Percentiles rank a stretch among this genome's conserved stretches.
Evolutionary conservation across 2,888 invertebrate genomes (phyloP).

Genomic region (Malthinus seriepunctatus): DNA sequence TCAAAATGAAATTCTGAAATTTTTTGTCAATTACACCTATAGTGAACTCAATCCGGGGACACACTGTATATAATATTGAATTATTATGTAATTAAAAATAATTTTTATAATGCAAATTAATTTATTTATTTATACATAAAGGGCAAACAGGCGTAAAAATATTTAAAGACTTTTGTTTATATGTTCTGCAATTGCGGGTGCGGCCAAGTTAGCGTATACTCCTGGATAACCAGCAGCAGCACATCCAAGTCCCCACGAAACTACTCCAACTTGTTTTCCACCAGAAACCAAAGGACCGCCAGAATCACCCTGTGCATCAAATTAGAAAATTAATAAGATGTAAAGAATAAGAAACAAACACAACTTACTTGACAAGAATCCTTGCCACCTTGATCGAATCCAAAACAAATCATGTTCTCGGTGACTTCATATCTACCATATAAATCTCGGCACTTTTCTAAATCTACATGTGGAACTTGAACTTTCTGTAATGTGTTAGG

Average conservation of each 20-base stretch:
- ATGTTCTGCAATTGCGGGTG: neutral
- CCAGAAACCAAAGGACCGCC: constrained; percentile 6
- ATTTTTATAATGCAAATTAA: too few relatives aligned
- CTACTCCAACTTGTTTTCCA: neutral
- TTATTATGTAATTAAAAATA: too few relatives aligned
- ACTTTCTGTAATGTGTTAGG: neutral
- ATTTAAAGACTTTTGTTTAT: neutral
- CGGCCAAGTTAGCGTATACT: neutral
- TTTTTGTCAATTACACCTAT: too few relatives aligned
- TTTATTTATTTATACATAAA: too few relatives aligned
- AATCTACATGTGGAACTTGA: neutral
- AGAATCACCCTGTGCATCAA: constrained; percentile 4
- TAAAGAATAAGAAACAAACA: neutral
- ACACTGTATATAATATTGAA: too few relatives aligned
- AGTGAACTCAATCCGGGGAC: too few relatives aligned
- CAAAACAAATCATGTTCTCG: constrained; percentile 9
- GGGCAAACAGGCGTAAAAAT: too few relatives aligned
- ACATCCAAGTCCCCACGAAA: constrained; percentile 11
- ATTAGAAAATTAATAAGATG: neutral
- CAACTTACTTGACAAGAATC: constrained; percentile 13
- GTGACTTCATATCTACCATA: neutral
- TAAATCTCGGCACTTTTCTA: neutral
- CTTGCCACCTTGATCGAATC: constrained; percentile 3
- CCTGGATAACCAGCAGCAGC: neutral
- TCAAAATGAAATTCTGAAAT: too few relatives aligned